phyloP scores from a whole-genome alignment of 2,797 vertebrate species.

The Channa striata region DNA sequence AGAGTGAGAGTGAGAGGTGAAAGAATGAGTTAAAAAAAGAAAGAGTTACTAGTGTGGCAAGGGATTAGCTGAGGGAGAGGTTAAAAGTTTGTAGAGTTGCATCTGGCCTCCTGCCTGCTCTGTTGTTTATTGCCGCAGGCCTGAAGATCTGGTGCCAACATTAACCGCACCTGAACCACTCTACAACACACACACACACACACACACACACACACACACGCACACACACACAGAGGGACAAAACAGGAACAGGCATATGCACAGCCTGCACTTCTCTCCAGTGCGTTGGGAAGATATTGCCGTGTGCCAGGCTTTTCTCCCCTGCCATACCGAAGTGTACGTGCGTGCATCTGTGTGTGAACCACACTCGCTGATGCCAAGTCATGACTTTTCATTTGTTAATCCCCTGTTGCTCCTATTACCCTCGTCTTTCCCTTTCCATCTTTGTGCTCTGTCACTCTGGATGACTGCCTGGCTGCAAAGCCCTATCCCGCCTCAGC shows the following conservation, averaged over 20 bases:
- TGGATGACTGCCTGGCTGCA: constrained; percentile 71
- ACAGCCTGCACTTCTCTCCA: constrained; percentile 60
- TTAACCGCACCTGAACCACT: constrained; percentile 87
- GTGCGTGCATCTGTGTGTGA: constrained; percentile 39
- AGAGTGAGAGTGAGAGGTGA: constrained; percentile 75
- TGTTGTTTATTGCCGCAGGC: constrained; percentile 88
- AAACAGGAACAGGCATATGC: constrained; percentile 63
- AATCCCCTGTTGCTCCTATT: constrained; percentile 68
- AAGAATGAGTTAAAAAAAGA: constrained; percentile 80
- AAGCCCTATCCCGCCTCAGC: constrained; percentile 51
- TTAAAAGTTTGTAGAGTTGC: constrained; percentile 88
- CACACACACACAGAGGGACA: constrained; percentile 43
- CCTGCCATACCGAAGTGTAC: constrained; percentile 28
- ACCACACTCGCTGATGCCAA: constrained; percentile 69
- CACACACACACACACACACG: constrained; percentile 35
- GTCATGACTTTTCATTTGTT: constrained; percentile 77
- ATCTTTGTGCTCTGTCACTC: constrained; percentile 69
- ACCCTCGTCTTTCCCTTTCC: constrained; percentile 65
- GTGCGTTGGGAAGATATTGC: constrained; percentile 55
- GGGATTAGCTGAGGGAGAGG: constrained; percentile 85
- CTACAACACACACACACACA: constrained; percentile 45
- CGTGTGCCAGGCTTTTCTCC: constrained; percentile 53
- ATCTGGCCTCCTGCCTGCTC: constrained; percentile 87
- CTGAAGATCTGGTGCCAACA: constrained; percentile 86
- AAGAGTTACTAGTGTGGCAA: constrained; percentile 81